Conservation (phyloP, 2,113 vertebrate species). For the Tupaia chinensis region DNA sequence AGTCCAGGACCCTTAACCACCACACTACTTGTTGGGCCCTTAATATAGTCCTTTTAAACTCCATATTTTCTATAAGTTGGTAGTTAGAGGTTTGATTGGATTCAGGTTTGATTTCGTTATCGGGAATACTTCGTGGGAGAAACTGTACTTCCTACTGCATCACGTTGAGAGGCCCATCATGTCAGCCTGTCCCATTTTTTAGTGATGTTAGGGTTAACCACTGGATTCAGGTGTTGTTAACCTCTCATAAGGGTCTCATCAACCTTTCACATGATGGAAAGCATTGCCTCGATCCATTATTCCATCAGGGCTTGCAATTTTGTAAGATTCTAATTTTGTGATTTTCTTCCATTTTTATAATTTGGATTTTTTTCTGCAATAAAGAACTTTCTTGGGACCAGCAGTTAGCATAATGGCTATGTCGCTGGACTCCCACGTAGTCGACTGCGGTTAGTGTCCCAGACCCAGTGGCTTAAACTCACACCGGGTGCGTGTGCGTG, state of each 20-base stretch:
- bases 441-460: too few species aligned
- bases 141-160: background rate
- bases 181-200: slow-evolving; percentile 30
- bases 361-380: slow-evolving; percentile 41
- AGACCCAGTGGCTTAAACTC: too few species aligned
- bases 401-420: too few species aligned
- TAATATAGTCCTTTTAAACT: background rate
- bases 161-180: background rate
- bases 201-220: slow-evolving; percentile 34
- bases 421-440: too few species aligned
- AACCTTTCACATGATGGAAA: slow-evolving; percentile 50
- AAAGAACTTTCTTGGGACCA: background rate
- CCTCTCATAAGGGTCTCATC: background rate
- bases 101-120: slow-evolving; percentile 55
- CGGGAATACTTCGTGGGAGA: slow-evolving; percentile 36
- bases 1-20: too few species aligned
- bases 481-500: too few species aligned
- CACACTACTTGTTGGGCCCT: too few species aligned
- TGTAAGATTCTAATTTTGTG: slow-evolving; percentile 50
- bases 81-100: slow-evolving; percentile 43
- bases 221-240: slow-evolving; percentile 7
- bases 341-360: slow-evolving; percentile 57
- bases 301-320: slow-evolving; percentile 40
- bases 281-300: slow-evolving; percentile 17
- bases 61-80: slow-evolving; percentile 46